Conservation (phyloP, 1,140 invertebrate genomes). For the Diorhabda elongata region DNA sequence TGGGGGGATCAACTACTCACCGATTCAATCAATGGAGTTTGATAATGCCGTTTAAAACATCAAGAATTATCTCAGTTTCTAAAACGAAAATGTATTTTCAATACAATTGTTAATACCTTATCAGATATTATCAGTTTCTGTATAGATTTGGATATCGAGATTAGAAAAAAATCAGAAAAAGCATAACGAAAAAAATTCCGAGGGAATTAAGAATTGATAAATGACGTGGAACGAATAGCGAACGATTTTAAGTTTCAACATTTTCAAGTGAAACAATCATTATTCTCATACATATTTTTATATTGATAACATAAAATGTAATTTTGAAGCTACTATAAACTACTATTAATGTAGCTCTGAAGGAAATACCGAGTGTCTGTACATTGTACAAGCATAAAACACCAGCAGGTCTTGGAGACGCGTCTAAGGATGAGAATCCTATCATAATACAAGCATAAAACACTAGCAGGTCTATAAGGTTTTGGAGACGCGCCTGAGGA, state of each 20-base stretch:
- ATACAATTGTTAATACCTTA: neutral
- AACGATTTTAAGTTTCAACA: neutral
- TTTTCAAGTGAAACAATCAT: neutral
- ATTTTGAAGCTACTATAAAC: too few species aligned
- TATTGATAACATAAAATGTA: neutral
- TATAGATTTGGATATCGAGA: neutral
- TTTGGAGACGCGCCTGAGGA: too few species aligned
- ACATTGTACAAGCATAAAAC: too few species aligned
- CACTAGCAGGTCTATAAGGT: too few species aligned
- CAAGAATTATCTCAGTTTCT: neutral
- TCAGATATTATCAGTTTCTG: neutral
- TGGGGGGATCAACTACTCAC: neutral
- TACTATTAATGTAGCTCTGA: too few species aligned
- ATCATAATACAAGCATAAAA: too few species aligned
- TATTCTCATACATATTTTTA: neutral
- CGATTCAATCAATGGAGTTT: neutral
- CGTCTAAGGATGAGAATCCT: too few species aligned
- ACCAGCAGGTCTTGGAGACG: too few species aligned
- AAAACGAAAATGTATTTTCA: neutral
- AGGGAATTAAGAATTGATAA: neutral
- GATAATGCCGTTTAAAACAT: neutral
- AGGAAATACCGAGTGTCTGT: too few species aligned
- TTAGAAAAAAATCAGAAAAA: conserved; percentile 1
- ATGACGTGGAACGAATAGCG: neutral
- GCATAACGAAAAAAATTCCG: neutral